phyloP scores from a whole-genome alignment of 2,797 vertebrate genomes.

The Siniperca undulata region DNA sequence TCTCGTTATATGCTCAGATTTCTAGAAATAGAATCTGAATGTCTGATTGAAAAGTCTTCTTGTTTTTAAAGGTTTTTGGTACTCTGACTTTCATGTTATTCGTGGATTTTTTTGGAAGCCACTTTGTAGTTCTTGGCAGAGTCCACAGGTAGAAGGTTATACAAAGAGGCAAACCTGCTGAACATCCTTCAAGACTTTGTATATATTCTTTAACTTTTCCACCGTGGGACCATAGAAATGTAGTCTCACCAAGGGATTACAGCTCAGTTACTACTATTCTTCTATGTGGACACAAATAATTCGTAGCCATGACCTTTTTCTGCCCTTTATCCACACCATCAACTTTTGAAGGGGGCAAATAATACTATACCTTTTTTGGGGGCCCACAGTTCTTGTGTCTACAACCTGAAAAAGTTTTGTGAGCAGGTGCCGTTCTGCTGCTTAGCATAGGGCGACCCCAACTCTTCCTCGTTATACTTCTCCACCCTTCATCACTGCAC shows the following conservation, averaged over 20 bases:
- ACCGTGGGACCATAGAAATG: slow-evolving; percentile 2
- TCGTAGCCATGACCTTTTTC: slow-evolving; percentile 18
- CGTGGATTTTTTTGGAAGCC: slow-evolving; percentile 29
- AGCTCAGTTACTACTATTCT: slow-evolving; percentile 45
- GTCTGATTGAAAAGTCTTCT: not conserved
- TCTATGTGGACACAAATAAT: slow-evolving; percentile 8
- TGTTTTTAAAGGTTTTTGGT: slow-evolving; percentile 12
- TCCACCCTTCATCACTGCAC: not conserved
- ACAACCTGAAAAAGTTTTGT: not conserved
- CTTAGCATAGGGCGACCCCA: not conserved
- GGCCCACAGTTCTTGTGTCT: not conserved
- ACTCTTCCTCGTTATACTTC: not conserved
- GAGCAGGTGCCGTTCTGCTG: not conserved
- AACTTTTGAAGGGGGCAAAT: not conserved
- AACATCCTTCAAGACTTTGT: slow-evolving; percentile 37
- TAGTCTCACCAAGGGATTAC: slow-evolving; percentile 1
- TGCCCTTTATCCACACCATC: slow-evolving; percentile 11
- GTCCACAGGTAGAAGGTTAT: slow-evolving; percentile 6
- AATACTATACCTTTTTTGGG: not conserved
- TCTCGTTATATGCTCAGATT: not conserved
- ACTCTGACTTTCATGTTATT: slow-evolving; percentile 31
- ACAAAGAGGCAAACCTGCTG: slow-evolving; percentile 50
- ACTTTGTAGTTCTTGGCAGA: slow-evolving; percentile 52
- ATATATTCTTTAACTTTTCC: slow-evolving; percentile 28
- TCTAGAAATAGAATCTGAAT: not conserved